Evolutionary conservation across 35 echinoderm and acorn worm species (phyloP), one percentile per base, ranked within the genome.

Genomic region (Heliocidaris tuberculata): DNA sequence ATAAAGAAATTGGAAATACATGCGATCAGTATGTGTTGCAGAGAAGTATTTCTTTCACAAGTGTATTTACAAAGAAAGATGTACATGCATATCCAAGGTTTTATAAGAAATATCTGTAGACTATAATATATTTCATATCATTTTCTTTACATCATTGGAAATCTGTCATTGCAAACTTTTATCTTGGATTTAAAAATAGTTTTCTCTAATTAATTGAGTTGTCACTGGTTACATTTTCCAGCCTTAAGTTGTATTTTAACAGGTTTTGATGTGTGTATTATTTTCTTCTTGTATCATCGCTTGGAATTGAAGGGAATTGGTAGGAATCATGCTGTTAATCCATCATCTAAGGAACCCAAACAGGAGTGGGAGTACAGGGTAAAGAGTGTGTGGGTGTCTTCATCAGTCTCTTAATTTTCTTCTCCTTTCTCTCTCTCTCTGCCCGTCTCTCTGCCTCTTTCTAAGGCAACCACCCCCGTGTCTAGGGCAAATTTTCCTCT

Each of bases 391-490:
- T 78, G 65, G 65, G 65, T 78, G 65, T 21, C 65, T 78, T 78
- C 65, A 78, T 78, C 65, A 78, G 65, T 7, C 65, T 78, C 65
- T 78, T 78, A 78, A 78, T 78, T 78, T 78, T 78, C 65, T n/a
- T 78, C 65, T n/a, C 65, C 27, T 24, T n/a, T 78, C 65, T n/a
- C 65, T 78, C 65, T 78, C 65, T 27, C 27, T n/a, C 52, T 56
- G 52, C 52, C 52, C 10, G 27, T 78, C 65, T 78, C 65, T 78
- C 24, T 71, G 17, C 16, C 19, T 71, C 61, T 71, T 78, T 78
- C 21, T 78, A 78, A 27, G 65, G 7, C 65, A 78, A 19, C 27
- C 65, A 78, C 65, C 19, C 65, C 65, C 19, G 65, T 19, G 65
- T 78, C 65, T 78, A n/a, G 65, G 65, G 21, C 65, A 78, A 1